A percentile compares a stretch with the other conserved stretches of the same genome.
phyloP scores from a whole-genome alignment of 2,888 invertebrate genomes.

The Latrodectus hesperus region DNA sequence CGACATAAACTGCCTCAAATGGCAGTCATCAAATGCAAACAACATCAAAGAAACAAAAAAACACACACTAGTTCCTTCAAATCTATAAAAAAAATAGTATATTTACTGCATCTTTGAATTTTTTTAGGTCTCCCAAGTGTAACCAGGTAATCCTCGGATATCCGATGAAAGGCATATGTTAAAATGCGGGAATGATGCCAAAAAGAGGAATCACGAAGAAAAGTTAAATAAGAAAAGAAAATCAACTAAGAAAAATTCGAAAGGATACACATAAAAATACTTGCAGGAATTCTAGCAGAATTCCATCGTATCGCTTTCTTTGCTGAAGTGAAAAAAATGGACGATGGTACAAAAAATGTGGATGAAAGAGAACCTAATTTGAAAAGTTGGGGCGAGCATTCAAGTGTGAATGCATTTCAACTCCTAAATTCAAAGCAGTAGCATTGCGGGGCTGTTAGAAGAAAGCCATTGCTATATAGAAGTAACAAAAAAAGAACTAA shows the following conservation, averaged over 20 bases:
- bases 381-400: slow-evolving; percentile 64
- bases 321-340: background rate
- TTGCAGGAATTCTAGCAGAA: slow-evolving; percentile 35
- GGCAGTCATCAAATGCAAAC: slow-evolving; percentile 34
- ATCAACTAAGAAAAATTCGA: slow-evolving; percentile 38
- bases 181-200: slow-evolving; percentile 40
- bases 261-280: slow-evolving; percentile 41
- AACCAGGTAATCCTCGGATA: slow-evolving; percentile 46
- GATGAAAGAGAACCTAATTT: slow-evolving; percentile 62
- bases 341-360: slow-evolving; percentile 15
- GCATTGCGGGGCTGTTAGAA: background rate
- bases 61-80: background rate
- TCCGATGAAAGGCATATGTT: slow-evolving; percentile 33
- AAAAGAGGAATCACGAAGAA: slow-evolving; percentile 20
- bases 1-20: slow-evolving; percentile 16
- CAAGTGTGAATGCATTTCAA: slow-evolving; percentile 61
- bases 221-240: background rate
- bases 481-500: background rate
- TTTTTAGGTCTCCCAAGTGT: background rate
- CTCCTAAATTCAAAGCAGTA: slow-evolving; percentile 58
- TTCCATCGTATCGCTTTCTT: slow-evolving; percentile 38
- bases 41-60: slow-evolving; percentile 12
- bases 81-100: background rate
- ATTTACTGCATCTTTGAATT: background rate
- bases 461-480: background rate